Percentiles rank a stretch among this genome's conserved stretches.
Evolutionary conservation across 2,113 vertebrate species (phyloP).

Genomic region (Dromaius novaehollandiae): DNA sequence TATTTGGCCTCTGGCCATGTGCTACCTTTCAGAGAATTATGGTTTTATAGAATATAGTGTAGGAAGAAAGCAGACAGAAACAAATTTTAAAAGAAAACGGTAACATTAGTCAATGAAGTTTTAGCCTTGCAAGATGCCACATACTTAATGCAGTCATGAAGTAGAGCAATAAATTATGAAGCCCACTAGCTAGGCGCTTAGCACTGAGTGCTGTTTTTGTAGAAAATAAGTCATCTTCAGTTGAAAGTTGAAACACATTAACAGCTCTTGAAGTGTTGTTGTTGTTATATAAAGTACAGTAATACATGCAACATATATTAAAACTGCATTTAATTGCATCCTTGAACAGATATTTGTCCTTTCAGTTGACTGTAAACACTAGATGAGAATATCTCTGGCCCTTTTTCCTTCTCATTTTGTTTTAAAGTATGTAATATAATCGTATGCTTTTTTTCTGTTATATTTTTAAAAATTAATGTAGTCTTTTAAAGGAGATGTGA

Average conservation of each 20-base stretch:
- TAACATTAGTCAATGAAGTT: not conserved
- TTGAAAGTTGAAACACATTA: slow-evolving; percentile 5
- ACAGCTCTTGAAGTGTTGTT: not conserved
- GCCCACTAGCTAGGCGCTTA: not conserved
- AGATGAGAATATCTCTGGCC: not conserved
- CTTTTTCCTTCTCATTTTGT: not conserved
- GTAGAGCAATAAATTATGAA: slow-evolving; percentile 8
- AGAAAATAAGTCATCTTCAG: not conserved
- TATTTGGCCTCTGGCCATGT: slow-evolving; percentile 41
- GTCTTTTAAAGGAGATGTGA: not conserved
- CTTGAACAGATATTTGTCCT: not conserved
- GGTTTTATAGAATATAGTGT: not conserved
- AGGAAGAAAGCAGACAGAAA: slow-evolving; percentile 28
- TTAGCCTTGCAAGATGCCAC: slow-evolving; percentile 25
- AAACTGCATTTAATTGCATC: not conserved
- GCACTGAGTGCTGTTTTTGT: not conserved
- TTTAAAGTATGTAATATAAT: not conserved
- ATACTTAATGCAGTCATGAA: not conserved
- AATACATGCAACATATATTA: not conserved
- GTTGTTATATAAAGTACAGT: not conserved
- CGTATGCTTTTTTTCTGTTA: not conserved
- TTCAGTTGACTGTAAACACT: not conserved
- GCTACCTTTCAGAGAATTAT: slow-evolving; percentile 41
- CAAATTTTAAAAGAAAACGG: slow-evolving; percentile 29
- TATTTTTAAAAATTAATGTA: not conserved